phyloP scores from a whole-genome alignment of 2,888 invertebrate genomes.

The Ormyrus thymus region DNA sequence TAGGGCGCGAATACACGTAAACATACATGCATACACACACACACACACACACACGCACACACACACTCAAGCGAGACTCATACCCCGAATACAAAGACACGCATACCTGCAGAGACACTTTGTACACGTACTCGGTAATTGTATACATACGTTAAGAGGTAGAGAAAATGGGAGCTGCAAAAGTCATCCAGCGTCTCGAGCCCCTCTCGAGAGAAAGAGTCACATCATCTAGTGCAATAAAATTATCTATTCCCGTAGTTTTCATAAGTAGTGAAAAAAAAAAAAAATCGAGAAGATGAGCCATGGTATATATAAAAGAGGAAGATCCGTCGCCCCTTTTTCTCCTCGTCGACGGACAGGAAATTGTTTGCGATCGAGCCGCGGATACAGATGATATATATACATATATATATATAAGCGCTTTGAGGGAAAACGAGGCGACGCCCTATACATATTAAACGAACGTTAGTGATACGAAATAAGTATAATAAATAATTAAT shows the following conservation, averaged over 20 bases:
- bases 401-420: neutral
- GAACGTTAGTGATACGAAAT: slow-evolving; percentile 55
- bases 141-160: slow-evolving; percentile 17
- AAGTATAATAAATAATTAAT: slow-evolving; percentile 56
- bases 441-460: slow-evolving; percentile 54
- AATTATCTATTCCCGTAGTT: slow-evolving; percentile 55
- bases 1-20: slow-evolving; percentile 44
- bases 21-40: slow-evolving; percentile 14
- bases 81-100: neutral
- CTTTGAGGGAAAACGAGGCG: slow-evolving; percentile 15
- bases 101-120: neutral
- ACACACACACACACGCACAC: slow-evolving; percentile 6
- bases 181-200: slow-evolving; percentile 43
- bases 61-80: neutral
- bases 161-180: slow-evolving; percentile 2
- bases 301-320: neutral
- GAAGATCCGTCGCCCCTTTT: slow-evolving; percentile 6
- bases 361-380: neutral
- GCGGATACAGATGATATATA: neutral
- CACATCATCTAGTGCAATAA: slow-evolving; percentile 57
- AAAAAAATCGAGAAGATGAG: neutral
- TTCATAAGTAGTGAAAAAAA: slow-evolving; percentile 49
- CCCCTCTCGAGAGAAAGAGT: slow-evolving; percentile 46
- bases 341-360: neutral
- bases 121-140: slow-evolving; percentile 18